Evolutionary conservation across 2,113 vertebrate genomes (phyloP), one percentile per base, ranked within the genome.

Genomic region (Uropsilus gracilis): DNA sequence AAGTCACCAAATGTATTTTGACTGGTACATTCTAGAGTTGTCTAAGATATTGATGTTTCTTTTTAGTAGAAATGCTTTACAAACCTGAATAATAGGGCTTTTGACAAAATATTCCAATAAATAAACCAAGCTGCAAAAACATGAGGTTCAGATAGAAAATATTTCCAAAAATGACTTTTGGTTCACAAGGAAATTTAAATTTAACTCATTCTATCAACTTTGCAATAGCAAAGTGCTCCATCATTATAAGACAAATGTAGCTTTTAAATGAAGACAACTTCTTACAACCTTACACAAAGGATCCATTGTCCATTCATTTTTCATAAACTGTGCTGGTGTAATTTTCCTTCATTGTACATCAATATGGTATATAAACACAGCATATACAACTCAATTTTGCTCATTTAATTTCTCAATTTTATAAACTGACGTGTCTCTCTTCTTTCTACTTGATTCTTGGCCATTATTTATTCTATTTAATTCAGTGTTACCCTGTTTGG

Each of bases 141-240:
- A 97, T 97, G 89, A 97, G 92, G 59, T 92, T 89, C 75, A 94
- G 89, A 98, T 68, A 94, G 66, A 94, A 76, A 95, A 87, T 68
- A 96, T 96, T 97, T 96, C 92, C 86, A 97, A 97, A 93, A 98
- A 96, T 80, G 78, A 97, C 95, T 97, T 89, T 80, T 81, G 42
- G 90, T 93, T 97, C 90, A 95, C 94, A 91, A 94, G 96, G 92
- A 97, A 96, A 97, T 92, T 95, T 82, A 97, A 96, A 90, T 97
- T 98, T 96, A 98, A 98, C 81, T 97, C 94, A 97, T 77, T 98
- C 96, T 66, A 97, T 98, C 97, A 98, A 89, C 78, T 97, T 90
- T 76, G 71, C 50, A 93, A 93, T 66, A 94, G 94, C 93, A 97
- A 97, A 97, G 88, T 78, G 73, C 37, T 98, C 95, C 90, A 98